These are phyloP conservation scores for Ormyrus nitidulus DNA, from an alignment of 2,888 invertebrate genomes.

Conservation along the genomic window DNA sequence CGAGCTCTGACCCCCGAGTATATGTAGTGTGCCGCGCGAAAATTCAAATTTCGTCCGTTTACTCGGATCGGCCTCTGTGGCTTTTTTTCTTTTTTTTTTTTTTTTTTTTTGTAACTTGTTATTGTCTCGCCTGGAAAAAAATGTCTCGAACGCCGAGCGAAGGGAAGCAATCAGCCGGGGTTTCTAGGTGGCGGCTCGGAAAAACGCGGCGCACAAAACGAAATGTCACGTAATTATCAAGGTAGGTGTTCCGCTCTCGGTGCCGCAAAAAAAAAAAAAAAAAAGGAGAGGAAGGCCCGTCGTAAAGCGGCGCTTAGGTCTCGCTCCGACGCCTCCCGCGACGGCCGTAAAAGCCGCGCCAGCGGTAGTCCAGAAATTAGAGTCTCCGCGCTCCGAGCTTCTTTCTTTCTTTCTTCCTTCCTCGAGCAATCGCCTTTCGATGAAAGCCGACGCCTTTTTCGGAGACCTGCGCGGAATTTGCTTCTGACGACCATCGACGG, in stretches of 20 bases:
- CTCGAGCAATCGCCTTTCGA: too few relatives aligned
- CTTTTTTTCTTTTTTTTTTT: too few relatives aligned
- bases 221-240: slow-evolving; percentile 71
- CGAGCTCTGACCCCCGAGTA: background rate
- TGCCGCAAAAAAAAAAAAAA: slow-evolving; percentile 55
- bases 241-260: slow-evolving; percentile 66
- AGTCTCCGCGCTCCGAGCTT: slow-evolving; percentile 9
- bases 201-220: slow-evolving; percentile 67
- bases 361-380: slow-evolving; percentile 48
- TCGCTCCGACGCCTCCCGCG: slow-evolving; percentile 40
- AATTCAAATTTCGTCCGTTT: background rate
- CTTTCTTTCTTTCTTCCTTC: too few relatives aligned
- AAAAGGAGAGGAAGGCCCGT: slow-evolving; percentile 54
- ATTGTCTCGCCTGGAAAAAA: background rate
- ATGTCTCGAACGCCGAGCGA: background rate
- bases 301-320: slow-evolving; percentile 63
- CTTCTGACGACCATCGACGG: too few relatives aligned
- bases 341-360: slow-evolving; percentile 21
- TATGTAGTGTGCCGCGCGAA: too few relatives aligned
- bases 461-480: too few relatives aligned
- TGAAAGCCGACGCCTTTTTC: too few relatives aligned
- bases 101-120: background rate
- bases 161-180: background rate
- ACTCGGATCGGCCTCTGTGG: background rate
- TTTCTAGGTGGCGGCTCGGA: slow-evolving; percentile 57